Percentiles rank a stretch among this genome's conserved stretches.
phyloP scores from a whole-genome alignment of 2,113 vertebrate species.

The Mormyrus lacerda region DNA sequence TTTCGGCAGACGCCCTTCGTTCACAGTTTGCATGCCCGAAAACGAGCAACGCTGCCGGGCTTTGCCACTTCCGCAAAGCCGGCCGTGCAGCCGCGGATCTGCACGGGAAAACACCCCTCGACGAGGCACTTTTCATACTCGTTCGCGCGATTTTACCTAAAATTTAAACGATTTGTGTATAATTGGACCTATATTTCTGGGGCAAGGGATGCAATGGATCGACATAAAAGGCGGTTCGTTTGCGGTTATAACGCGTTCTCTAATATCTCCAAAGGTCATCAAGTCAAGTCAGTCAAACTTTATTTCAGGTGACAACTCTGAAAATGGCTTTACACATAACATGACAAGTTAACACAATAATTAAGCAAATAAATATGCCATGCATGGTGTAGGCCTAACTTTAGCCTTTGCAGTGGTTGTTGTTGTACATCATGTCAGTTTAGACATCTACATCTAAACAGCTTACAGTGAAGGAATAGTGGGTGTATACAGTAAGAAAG shows the following conservation, averaged over 20 bases:
- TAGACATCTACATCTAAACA: not conserved
- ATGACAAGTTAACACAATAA: not conserved
- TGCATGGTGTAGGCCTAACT: not conserved
- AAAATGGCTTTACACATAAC: not conserved
- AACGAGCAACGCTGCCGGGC: not conserved
- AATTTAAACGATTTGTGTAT: not conserved
- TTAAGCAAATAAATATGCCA: not conserved
- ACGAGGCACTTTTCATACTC: not conserved
- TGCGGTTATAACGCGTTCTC: not conserved
- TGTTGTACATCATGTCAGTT: not conserved
- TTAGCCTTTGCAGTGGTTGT: not conserved
- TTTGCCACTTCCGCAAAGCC: not conserved
- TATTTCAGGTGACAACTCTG: not conserved
- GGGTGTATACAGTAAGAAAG: not conserved
- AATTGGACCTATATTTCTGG: not conserved
- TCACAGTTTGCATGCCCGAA: not conserved
- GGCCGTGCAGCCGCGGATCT: not conserved
- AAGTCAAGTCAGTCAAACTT: not conserved
- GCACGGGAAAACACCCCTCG: not conserved
- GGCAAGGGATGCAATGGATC: not conserved
- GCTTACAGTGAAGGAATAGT: not conserved
- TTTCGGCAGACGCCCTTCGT: not conserved
- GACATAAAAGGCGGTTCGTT: not conserved
- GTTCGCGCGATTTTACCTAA: not conserved
- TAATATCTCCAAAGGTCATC: not conserved